Percentiles rank a stretch among this genome's conserved stretches.
Evolutionary conservation across 2,888 invertebrate species (phyloP).

Genomic region (Cabera pusaria): DNA sequence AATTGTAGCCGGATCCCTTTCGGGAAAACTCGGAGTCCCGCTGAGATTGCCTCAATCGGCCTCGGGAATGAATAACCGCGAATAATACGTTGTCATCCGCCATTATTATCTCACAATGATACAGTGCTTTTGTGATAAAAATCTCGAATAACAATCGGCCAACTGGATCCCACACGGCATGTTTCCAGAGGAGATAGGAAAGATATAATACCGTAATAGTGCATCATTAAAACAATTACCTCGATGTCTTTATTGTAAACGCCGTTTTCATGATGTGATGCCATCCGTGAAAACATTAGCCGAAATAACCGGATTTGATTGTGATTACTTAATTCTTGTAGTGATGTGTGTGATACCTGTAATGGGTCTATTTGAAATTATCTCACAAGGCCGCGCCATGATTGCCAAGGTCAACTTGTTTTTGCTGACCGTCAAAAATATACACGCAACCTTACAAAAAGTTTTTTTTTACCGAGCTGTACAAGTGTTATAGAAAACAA

Average conservation of each 20-base stretch:
- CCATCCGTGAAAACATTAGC: slow-evolving; percentile 58
- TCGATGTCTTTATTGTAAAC: slow-evolving; percentile 67
- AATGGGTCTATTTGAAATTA: slow-evolving; percentile 18
- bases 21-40: slow-evolving; percentile 72
- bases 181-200: slow-evolving; percentile 68
- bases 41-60: slow-evolving; percentile 78
- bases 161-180: slow-evolving; percentile 52
- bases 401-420: slow-evolving; percentile 9
- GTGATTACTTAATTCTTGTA: slow-evolving; percentile 54
- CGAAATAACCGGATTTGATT: slow-evolving; percentile 54
- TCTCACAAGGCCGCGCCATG: slow-evolving; percentile 10
- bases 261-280: slow-evolving; percentile 49
- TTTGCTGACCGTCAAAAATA: too few relatives aligned
- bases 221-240: slow-evolving; percentile 68
- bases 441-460: too few relatives aligned
- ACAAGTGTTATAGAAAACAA: too few relatives aligned
- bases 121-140: slow-evolving; percentile 78
- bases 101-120: slow-evolving; percentile 82
- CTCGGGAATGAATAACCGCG: slow-evolving; percentile 73
- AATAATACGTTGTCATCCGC: slow-evolving; percentile 82
- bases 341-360: slow-evolving; percentile 22
- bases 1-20: slow-evolving; percentile 78
- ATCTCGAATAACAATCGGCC: slow-evolving; percentile 71
- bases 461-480: too few relatives aligned
- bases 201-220: slow-evolving; percentile 63